Conservation (phyloP, 2,888 invertebrate species). For the Sepioteuthis lessoniana region DNA sequence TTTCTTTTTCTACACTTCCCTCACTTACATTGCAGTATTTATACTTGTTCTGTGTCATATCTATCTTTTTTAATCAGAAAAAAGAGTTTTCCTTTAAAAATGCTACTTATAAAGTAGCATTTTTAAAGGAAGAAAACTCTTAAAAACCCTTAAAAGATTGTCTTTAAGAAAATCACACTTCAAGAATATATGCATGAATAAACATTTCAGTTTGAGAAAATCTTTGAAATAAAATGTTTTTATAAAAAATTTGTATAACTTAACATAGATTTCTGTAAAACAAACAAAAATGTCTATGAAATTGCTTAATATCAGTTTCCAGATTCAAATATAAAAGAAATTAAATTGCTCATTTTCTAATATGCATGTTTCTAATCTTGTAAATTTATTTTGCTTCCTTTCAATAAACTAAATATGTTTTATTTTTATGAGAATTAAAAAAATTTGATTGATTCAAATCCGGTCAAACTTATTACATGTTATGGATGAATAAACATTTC, state of each 20-base stretch:
- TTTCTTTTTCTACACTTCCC: not conserved
- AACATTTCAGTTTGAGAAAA: not conserved
- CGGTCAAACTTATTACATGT: not conserved
- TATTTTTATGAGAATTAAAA: not conserved
- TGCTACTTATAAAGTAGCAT: not conserved
- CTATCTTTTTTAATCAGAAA: not conserved
- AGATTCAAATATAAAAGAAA: not conserved
- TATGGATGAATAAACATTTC: too few species aligned
- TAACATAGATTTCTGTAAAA: not conserved
- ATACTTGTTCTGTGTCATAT: not conserved
- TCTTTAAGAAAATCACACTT: not conserved
- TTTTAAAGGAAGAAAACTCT: not conserved
- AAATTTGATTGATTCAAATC: not conserved
- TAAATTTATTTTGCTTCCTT: not conserved
- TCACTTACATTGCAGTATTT: not conserved
- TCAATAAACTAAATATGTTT: not conserved
- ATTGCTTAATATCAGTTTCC: not conserved
- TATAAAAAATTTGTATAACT: not conserved
- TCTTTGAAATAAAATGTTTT: not conserved
- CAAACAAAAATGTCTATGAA: not conserved
- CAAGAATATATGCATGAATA: not conserved
- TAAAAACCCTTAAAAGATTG: not conserved
- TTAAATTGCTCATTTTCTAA: not conserved
- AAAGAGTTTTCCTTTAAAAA: too few species aligned
- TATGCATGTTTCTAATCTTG: conserved; percentile 8